Evolutionary conservation across 2,797 vertebrate genomes (phyloP), one percentile per base, ranked within the genome.

Genomic region (Emydoidea blandingii): DNA sequence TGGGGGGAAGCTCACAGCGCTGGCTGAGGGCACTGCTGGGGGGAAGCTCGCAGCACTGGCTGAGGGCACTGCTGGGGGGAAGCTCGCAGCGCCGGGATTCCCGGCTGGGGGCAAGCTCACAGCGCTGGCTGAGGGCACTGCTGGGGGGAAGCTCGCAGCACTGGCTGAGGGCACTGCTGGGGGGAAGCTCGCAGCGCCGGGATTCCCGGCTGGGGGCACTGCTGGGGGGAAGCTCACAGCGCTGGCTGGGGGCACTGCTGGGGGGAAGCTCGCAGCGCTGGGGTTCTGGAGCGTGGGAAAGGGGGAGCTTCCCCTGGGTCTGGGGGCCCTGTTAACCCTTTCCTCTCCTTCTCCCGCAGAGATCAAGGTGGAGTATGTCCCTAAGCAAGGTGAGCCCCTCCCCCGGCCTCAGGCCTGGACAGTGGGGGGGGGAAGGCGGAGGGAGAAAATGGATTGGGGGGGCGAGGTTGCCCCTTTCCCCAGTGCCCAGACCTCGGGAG

Each of bases 311-410:
- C n/a, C 7, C 62, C 34, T 18, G 57, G 62, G n/a, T 37, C 34
- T 65, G 62, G 34, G 18, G 31, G 31, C 59, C 87, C 53, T 74
- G 23, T 44, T 74, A 31, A 49, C 16, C 41, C 49, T 8, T 29
- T 49, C 7, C 53, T 72, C 25, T 90, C 85, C 92, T 44, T 88
- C 47, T 79, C 87, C 74, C 94, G 87, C 96, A 99, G 99, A 99
- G 98, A 98, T 99, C 96, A 99, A 99, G 98, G 99, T 99, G 59
- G 99, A 99, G 31, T 99, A 99, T 19, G 98, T 99, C 56, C 99
- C 99, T 54, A 98, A 98, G 68, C 98, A 98, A 97, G 98, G 98
- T 98, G 83, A 93, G 93, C 29, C 21, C 18, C 29, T 76, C 72
- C 10, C 37, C 11, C 4, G 1, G 41, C 37, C 41, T 44, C 72